These are phyloP conservation scores for Orchestia grillus DNA, from an alignment of 1,140 invertebrate genomes.

Conservation along the genomic window DNA sequence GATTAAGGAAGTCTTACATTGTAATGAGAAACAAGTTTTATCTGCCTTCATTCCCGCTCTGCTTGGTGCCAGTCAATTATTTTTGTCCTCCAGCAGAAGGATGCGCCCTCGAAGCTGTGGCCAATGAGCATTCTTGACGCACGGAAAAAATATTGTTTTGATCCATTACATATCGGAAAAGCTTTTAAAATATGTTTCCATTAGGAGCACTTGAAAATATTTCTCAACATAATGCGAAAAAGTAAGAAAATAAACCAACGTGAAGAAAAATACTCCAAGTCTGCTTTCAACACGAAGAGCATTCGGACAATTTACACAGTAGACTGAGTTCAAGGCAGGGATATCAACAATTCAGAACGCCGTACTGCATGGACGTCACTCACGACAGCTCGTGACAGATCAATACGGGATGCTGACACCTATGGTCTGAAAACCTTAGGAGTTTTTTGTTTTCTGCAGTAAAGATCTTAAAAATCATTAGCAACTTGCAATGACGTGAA, in stretches of 20 bases:
- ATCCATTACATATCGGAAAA: not conserved
- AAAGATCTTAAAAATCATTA: too few relatives aligned
- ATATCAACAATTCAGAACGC: not conserved
- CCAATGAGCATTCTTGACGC: not conserved
- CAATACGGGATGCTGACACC: too few relatives aligned
- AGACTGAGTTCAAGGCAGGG: not conserved
- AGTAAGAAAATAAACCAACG: not conserved
- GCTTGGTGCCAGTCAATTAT: not conserved
- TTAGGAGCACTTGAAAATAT: not conserved
- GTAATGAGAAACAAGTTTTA: not conserved
- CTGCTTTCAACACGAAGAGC: not conserved
- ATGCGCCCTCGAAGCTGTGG: not conserved
- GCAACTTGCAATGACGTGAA: too few relatives aligned
- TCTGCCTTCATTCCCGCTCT: not conserved
- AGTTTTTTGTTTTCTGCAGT: too few relatives aligned
- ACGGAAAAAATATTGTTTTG: not conserved
- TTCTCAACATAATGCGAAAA: not conserved
- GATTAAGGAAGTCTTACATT: not conserved
- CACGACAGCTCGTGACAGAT: not conserved
- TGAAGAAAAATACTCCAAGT: not conserved
- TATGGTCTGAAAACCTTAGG: too few relatives aligned
- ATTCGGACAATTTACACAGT: not conserved
- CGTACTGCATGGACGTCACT: not conserved
- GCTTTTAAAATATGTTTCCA: not conserved
- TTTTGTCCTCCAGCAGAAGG: not conserved